Conservation (phyloP, 2,888 invertebrate species). For the Tetropium fuscum region DNA sequence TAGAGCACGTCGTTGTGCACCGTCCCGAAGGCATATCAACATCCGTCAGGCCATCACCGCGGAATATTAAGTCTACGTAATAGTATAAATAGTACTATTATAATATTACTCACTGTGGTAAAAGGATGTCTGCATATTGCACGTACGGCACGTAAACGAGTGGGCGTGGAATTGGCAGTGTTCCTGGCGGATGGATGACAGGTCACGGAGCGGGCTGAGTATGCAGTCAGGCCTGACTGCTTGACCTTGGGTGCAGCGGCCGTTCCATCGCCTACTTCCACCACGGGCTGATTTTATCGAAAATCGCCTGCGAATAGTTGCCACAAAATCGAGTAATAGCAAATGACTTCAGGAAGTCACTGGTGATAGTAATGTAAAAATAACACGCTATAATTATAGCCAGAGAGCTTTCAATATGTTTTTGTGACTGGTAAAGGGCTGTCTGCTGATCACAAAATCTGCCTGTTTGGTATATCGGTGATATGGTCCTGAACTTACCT, state of each 20-base stretch:
- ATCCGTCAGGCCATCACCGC: not conserved
- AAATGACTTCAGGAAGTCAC: not conserved
- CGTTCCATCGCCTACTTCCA: slow-evolving; percentile 40
- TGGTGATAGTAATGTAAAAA: too few species aligned
- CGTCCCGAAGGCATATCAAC: slow-evolving; percentile 3
- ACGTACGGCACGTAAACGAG: slow-evolving; percentile 30
- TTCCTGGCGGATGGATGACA: not conserved
- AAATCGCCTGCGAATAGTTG: not conserved
- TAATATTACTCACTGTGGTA: slow-evolving; percentile 15
- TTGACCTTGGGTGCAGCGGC: slow-evolving; percentile 49
- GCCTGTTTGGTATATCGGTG: too few species aligned
- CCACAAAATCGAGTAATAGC: not conserved
- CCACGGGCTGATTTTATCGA: slow-evolving; percentile 16
- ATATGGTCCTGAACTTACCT: too few species aligned
- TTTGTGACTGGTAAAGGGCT: too few species aligned
- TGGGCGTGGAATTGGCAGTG: slow-evolving; percentile 13
- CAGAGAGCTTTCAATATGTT: too few species aligned
- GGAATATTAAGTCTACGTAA: slow-evolving; percentile 16
- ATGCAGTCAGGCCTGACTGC: slow-evolving; percentile 38
- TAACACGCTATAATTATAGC: too few species aligned
- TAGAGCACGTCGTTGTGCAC: not conserved
- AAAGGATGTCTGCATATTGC: slow-evolving; percentile 10
- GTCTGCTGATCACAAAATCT: too few species aligned
- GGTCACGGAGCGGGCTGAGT: slow-evolving; percentile 11
- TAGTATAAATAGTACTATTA: slow-evolving; percentile 18